Base-by-base conservation (phyloP, 2,797 vertebrate genomes). In the Antennarius maculatus region DNA sequence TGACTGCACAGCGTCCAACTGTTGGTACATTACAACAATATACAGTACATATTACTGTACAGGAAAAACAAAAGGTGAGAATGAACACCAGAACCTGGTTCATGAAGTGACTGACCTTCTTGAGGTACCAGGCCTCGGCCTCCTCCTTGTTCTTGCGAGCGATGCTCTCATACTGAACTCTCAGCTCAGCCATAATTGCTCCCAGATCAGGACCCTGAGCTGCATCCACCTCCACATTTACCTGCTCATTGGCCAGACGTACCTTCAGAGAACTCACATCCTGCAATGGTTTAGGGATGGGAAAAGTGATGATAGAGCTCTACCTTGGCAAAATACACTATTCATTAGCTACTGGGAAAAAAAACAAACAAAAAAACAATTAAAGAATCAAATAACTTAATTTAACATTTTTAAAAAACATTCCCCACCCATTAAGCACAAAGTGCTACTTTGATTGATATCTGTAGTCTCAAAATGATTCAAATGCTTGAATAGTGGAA, bases 81-180 rank as follows among this genome's bases (percentile, higher is more conserved):
- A 11, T 31, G 11, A 18, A 18, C 6, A 18, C n/a, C 5, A 23
- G 17, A 14, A 34, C 18, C 4, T 23, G 2, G 17, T 42, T 47
- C 3, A n/a, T 14, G 17, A 64, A 50, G 31, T 2, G 29, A 74
- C 88, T 62, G 56, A 94, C 94, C 94, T 95, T 95, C 80, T 89
- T 93, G 5, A 93, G 83, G 81, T 94, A 95, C 92, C 94, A 94
- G 67, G 86, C 28, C 69, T 95, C 94, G 0, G 94, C 84, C 1
- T 95, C 94, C 39, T 95, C 93, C 77, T 95, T 95, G 89, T 94
- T 95, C 79, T 94, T 95, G 51, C 89, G 91, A 46, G 91, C 71
- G 10, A 95, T 94, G 50, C 89, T 84, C 74, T 95, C 94, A 28
- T 95, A 95, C 77, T 95, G 94, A 54, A 90, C 79, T 64, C 94